These are phyloP conservation scores for Dasypolia templi DNA, from an alignment of 2,888 invertebrate species.

Conservation along the genomic window DNA sequence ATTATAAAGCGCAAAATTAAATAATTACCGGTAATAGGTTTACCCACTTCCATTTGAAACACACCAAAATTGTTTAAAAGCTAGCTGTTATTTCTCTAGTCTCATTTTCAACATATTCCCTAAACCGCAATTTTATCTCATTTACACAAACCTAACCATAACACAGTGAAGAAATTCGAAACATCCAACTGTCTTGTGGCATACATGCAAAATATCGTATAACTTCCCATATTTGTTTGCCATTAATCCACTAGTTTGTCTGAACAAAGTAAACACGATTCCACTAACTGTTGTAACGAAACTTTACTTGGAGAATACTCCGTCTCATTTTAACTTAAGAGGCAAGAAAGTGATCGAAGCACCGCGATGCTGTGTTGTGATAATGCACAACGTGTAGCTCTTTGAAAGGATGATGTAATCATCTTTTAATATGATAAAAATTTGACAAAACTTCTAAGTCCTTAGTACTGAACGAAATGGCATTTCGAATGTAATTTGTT, in stretches of 20 bases:
- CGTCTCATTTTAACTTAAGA: constrained; percentile 39
- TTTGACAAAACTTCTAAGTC: constrained; percentile 1
- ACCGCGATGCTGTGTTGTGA: constrained; percentile 51
- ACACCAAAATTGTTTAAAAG: constrained; percentile 19
- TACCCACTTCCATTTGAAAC: constrained; percentile 1
- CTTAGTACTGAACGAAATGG: neutral
- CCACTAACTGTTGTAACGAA: constrained; percentile 64
- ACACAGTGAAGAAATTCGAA: constrained; percentile 57
- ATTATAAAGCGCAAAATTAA: constrained; percentile 9
- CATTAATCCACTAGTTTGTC: constrained; percentile 75
- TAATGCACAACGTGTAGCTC: constrained; percentile 55
- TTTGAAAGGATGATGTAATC: constrained; percentile 58
- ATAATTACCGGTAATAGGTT: constrained; percentile 11
- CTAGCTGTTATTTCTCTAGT: constrained; percentile 5
- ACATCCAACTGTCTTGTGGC: constrained; percentile 47
- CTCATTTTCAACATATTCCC: constrained; percentile 9
- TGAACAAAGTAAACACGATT: constrained; percentile 70
- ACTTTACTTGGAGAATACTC: constrained; percentile 52
- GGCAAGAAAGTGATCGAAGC: constrained; percentile 40
- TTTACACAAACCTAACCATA: constrained; percentile 35
- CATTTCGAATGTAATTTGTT: neutral
- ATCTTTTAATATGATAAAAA: constrained; percentile 58
- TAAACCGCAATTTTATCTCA: constrained; percentile 30
- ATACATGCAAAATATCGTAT: constrained; percentile 68
- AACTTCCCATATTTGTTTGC: constrained; percentile 75